Conservation (phyloP, 2,888 invertebrate species). For the Aradus depressus region DNA sequence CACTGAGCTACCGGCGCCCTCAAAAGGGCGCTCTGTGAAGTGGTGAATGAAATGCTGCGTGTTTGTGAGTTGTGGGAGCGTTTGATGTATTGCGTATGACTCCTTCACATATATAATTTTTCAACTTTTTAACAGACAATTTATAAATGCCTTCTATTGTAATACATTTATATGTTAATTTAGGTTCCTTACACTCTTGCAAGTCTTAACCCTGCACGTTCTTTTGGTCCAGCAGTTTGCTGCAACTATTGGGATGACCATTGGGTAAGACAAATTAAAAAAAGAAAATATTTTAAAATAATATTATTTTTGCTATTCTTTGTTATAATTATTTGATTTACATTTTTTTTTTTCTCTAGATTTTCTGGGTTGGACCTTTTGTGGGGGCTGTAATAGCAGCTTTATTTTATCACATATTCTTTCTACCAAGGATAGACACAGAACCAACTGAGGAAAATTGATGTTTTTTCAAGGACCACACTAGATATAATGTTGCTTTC, state of each 20-base stretch:
- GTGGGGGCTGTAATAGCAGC: neutral
- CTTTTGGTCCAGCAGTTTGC: conserved; percentile 60
- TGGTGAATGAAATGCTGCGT: no score
- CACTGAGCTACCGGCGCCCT: no score
- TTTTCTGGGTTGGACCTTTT: neutral
- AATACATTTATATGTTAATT: conserved; percentile 21
- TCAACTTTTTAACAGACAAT: no score
- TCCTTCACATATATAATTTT: no score
- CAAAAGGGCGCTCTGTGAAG: no score
- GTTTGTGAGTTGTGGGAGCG: no score
- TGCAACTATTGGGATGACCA: conserved; percentile 53
- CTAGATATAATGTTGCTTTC: no score
- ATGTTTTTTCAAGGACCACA: no score
- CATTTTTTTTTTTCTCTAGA: neutral
- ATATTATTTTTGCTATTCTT: neutral
- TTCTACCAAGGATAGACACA: neutral
- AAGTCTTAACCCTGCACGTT: conserved; percentile 60
- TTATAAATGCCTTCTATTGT: no score
- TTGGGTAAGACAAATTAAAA: conserved; percentile 53
- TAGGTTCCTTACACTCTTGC: conserved; percentile 61
- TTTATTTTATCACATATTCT: conserved; percentile 2
- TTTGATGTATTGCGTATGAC: no score
- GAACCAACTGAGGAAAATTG: no score
- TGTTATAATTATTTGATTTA: neutral
- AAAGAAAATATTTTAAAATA: no score